phyloP scores from a whole-genome alignment of 1,140 invertebrate genomes.

The Heliconius hewitsoni region DNA sequence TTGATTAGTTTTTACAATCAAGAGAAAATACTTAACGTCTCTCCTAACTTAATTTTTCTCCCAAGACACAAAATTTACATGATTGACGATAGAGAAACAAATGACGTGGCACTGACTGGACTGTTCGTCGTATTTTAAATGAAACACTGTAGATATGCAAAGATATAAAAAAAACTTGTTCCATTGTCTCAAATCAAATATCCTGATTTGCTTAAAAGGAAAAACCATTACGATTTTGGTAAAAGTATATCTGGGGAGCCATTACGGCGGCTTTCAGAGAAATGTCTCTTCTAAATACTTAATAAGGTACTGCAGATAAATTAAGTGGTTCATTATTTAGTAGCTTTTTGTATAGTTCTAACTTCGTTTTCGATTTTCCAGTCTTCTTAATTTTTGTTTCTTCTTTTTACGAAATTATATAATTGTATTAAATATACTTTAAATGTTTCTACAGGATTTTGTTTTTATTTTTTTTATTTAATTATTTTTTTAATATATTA shows the following conservation, averaged over 20 bases:
- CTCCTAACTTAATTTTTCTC: not conserved
- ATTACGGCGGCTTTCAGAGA: constrained; percentile 3
- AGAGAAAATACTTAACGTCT: no score
- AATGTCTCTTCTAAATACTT: constrained; percentile 7
- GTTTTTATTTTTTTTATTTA: no score
- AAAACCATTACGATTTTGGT: constrained; percentile 4
- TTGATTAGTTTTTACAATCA: no score
- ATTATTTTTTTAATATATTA: no score
- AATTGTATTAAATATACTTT: no score
- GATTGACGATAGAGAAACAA: not conserved
- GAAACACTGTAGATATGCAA: not conserved
- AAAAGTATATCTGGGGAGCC: constrained; percentile 6
- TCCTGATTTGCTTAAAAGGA: constrained; percentile 4
- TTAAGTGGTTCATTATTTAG: constrained; percentile 4
- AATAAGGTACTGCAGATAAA: constrained; percentile 10
- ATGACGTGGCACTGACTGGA: not conserved
- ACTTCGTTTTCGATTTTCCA: not conserved
- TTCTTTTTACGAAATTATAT: no score
- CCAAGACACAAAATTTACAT: not conserved
- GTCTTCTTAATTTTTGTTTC: not conserved
- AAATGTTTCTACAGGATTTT: no score
- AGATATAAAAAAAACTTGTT: not conserved
- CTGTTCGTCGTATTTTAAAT: not conserved
- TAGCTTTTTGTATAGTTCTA: constrained; percentile 1
- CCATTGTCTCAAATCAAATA: not conserved